Base-by-base conservation (phyloP, 2,113 vertebrate species). In the Sturnira hondurensis region DNA sequence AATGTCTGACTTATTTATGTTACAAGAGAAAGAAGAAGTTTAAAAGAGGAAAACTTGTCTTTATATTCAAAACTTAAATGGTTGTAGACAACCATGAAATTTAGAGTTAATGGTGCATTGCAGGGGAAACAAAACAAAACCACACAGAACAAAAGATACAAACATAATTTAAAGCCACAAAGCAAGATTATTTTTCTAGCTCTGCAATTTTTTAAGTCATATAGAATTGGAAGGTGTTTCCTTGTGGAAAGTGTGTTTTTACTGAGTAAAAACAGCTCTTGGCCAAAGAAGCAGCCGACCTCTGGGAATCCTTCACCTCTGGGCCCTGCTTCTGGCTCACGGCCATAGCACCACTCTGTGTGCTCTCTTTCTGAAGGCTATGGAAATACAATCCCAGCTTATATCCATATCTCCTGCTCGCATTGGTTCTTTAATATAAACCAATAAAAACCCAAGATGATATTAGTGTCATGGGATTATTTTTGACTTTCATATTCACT, bases 81-180 rank as follows among this genome's bases (percentile, higher is more conserved):
- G 47, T 86, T 8, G 41, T 28, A 82, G 50, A 83, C 4, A 1
- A 63, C 76, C 11, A 10, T 91, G 86, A 97, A 94, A 98, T 74
- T 93, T 95, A 50, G 22, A 95, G 19, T 74, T 63, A 93, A 80
- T 74, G 16, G 33, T 58, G 24, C 56, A 87, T 84, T 71, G 14
- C 56, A 81, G 17, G 86, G 9, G 26, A 91, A 95, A 92, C 47
- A 87, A 96, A 94, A 83, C 22, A 89, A 95, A 90, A 58, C 74
- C 20, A 28, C 50, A 65, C 47, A 76, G 12, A 96, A 52, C 36
- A 93, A 91, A 96, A 61, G 50, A 86, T 33, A 54, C 70, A 94
- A 93, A 28, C 50, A 56, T 80, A 93, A 93, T 96, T 96, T 96
- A 89, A 92, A 93, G 26, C 31, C 63, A 73, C 71, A 97, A 81